Conservation (phyloP, 2,797 vertebrate species). For the Poeciliopsis gracilis region DNA sequence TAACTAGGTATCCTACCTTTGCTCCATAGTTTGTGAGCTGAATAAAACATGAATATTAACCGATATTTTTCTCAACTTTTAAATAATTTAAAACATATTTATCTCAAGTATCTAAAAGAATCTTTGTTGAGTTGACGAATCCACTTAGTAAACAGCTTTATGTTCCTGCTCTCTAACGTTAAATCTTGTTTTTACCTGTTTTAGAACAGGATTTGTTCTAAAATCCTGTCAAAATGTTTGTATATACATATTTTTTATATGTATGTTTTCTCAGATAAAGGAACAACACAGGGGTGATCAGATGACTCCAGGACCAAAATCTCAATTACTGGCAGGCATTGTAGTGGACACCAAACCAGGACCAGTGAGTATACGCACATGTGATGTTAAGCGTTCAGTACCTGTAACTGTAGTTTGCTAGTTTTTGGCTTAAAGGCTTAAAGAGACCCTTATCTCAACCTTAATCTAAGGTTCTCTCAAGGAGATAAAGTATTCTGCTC, state of each 20-base stretch:
- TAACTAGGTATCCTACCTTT: neutral
- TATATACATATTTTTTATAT: neutral
- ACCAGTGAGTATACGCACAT: conserved; percentile 82
- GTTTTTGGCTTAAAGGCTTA: neutral
- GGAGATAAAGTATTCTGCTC: neutral
- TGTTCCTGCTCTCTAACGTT: neutral
- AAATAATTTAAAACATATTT: neutral
- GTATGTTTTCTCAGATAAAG: conserved; percentile 83
- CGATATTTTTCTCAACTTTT: neutral
- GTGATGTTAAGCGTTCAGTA: neutral
- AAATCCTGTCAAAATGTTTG: neutral
- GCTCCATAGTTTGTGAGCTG: neutral
- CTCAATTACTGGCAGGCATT: conserved; percentile 92
- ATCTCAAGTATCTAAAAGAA: neutral
- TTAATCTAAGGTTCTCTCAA: neutral
- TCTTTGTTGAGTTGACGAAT: neutral
- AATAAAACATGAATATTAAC: neutral
- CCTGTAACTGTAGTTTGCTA: neutral
- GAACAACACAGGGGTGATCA: conserved; percentile 92
- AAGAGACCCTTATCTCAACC: too few species aligned
- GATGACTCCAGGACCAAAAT: conserved; percentile 94
- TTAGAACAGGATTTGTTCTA: too few species aligned
- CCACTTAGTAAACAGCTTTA: neutral
- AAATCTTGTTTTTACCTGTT: neutral
- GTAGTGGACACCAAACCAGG: conserved; percentile 91